A percentile compares a stretch with the other conserved stretches of the same genome.
phyloP scores from a whole-genome alignment of 1,140 invertebrate species.

The Teleogryllus occipitalis region DNA sequence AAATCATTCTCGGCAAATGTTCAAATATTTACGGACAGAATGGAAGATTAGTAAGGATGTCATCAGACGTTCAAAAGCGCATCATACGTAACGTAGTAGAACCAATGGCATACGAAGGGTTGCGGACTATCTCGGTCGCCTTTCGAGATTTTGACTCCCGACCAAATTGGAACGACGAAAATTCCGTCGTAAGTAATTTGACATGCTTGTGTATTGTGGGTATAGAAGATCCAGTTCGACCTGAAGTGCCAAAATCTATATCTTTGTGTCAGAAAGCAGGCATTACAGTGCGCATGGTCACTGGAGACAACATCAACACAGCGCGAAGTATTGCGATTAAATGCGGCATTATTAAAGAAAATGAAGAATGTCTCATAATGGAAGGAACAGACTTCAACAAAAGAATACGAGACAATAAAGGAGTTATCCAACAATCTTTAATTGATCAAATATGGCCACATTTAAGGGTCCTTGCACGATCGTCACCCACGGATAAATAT shows the following conservation, averaged over 20 bases:
- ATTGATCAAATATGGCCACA: conserved; percentile 56
- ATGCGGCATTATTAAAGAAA: conserved; percentile 52
- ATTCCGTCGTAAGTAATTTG: conserved; percentile 40
- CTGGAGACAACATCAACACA: conserved; percentile 60
- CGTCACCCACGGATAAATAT: conserved; percentile 59
- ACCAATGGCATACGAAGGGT: conserved; percentile 53
- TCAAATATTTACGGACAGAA: conserved; percentile 41
- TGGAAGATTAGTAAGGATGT: conserved; percentile 40
- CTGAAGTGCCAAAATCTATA: conserved; percentile 54
- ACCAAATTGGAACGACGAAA: conserved; percentile 53
- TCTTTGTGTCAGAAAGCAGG: conserved; percentile 49
- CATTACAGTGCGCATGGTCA: conserved; percentile 60
- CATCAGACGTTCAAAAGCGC: conserved; percentile 37
- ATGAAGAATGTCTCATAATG: conserved; percentile 48
- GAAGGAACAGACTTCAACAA: conserved; percentile 59
- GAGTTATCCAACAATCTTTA: conserved; percentile 39
- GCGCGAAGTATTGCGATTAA: conserved; percentile 57
- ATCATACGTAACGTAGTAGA: conserved; percentile 51
- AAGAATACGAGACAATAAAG: conserved; percentile 42
- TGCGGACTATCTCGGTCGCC: conserved; percentile 52
- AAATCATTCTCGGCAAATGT: conserved; percentile 51
- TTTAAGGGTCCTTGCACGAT: conserved; percentile 52
- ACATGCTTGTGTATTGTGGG: conserved; percentile 53
- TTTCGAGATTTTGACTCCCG: conserved; percentile 44
- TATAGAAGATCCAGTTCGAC: conserved; percentile 59